Conservation (phyloP, 2,113 vertebrate species). For the Irena cyanogastra region DNA sequence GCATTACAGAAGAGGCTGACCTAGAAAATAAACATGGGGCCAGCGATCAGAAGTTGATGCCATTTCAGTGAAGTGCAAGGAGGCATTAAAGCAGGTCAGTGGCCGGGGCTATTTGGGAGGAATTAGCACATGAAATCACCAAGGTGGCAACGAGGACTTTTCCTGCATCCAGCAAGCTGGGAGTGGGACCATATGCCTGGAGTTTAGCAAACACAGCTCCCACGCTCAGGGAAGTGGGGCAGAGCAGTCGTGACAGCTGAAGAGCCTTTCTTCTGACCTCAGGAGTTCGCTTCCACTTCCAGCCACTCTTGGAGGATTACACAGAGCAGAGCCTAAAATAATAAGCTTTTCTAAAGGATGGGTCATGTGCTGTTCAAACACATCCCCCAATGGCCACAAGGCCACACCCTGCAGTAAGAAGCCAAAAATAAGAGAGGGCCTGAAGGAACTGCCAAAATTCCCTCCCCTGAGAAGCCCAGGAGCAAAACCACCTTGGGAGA, state of each 20-base stretch:
- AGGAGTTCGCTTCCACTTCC: not conserved
- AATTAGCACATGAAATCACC: constrained; percentile 17
- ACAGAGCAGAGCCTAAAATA: not conserved
- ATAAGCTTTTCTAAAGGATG: not conserved
- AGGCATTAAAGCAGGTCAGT: constrained; percentile 36
- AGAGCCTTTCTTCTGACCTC: not conserved
- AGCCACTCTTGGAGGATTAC: not conserved
- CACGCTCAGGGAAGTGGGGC: constrained; percentile 25
- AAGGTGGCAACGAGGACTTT: not conserved
- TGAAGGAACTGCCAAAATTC: not conserved
- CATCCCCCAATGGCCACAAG: not conserved
- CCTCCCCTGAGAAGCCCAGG: not conserved
- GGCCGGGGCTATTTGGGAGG: not conserved
- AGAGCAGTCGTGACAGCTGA: not conserved
- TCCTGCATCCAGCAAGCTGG: not conserved
- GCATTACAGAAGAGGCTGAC: constrained; percentile 17
- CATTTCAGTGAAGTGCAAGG: not conserved
- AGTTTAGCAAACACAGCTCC: constrained; percentile 52
- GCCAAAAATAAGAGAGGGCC: not conserved
- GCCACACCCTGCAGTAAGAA: not conserved
- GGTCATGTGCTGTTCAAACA: not conserved
- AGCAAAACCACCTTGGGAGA: not conserved
- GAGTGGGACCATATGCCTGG: constrained; percentile 38
- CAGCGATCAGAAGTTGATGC: not conserved
- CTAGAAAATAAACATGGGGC: constrained; percentile 46